Evolutionary conservation across 2,113 vertebrate species (phyloP).

Genomic region (Chitala chitala): DNA sequence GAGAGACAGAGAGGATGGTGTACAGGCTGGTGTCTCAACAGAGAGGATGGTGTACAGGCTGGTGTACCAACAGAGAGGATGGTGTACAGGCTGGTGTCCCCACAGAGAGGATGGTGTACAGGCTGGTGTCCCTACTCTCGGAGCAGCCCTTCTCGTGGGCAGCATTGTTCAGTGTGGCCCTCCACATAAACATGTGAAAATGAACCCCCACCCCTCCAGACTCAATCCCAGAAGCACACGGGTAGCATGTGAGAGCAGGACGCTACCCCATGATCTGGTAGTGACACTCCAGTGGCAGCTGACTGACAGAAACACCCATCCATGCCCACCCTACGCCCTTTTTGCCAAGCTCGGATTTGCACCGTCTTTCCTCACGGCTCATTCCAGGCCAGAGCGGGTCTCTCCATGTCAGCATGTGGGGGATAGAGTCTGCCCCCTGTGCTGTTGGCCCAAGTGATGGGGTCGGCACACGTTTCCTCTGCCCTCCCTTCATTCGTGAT

Average conservation of each 20-base stretch:
- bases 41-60: too few relatives aligned
- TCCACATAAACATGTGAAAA: too few relatives aligned
- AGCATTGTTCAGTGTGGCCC: too few relatives aligned
- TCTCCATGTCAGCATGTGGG: neutral
- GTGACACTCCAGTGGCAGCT: neutral
- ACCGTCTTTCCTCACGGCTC: conserved; percentile 12
- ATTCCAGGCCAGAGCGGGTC: neutral
- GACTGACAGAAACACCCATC: neutral
- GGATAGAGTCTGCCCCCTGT: neutral
- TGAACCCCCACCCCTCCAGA: too few relatives aligned
- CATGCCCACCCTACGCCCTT: neutral
- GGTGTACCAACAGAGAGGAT: too few relatives aligned
- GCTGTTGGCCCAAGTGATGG: neutral
- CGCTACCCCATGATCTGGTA: neutral
- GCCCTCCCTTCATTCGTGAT: neutral
- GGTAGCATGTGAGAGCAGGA: neutral
- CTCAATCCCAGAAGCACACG: neutral
- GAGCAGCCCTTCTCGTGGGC: too few relatives aligned
- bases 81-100: too few relatives aligned
- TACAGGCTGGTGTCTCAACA: too few relatives aligned
- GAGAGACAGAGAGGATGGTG: too few relatives aligned
- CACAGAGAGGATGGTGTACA: too few relatives aligned
- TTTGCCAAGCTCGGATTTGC: neutral
- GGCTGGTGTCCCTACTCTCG: too few relatives aligned
- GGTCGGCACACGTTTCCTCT: neutral